Evolutionary conservation across 2,888 invertebrate genomes (phyloP), one percentile per base, ranked within the genome.

Genomic region (Pachycephus smyrnensis): DNA sequence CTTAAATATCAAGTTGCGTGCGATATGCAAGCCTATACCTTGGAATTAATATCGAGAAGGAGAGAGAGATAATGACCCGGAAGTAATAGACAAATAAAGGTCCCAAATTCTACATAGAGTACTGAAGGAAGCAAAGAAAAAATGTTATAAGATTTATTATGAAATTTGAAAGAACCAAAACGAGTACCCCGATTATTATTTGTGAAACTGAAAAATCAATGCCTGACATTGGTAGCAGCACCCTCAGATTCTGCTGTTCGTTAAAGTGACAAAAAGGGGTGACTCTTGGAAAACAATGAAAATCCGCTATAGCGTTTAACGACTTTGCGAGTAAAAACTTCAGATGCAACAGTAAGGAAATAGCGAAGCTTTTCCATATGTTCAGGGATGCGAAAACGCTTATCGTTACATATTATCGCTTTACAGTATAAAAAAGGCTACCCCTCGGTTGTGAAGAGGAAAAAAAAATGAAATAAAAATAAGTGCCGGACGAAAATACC

Each of bases 1-100:
- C 73, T 69, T 77, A 80, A 80, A 81, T 80, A 71, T 78, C 78
- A 37, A 73, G 75, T 80, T 80, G 81, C 80, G 79, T 81, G 76
- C 80, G 74, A 81, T 80, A 78, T 69, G 55, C 69, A 69, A 68
- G 23, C 30, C 40, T 30, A 1, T 69, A 73, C 33, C 33, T 9
- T 23, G 55, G 55, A 55, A 55, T 23, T 55, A 55, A 55, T 55
- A 1, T 23, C 6, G 9, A 2, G 55, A 33, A 33, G 4, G 33
- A 23, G 23, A 55, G 55, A 55, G 9, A 55, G 15, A 55, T 23
- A 55, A 55, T 9, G 55, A 55, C 23, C 55, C 55, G 55, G 23
- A 55, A 55, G 55, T 23, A 6, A 55, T 23, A 55, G 55, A 23
- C 9, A 55, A 55, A 23, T 55, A 55, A 23, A 2, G 55, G 55